Evolutionary conservation across 2,113 vertebrate species (phyloP).

Genomic region (Clarias macrocephalus): DNA sequence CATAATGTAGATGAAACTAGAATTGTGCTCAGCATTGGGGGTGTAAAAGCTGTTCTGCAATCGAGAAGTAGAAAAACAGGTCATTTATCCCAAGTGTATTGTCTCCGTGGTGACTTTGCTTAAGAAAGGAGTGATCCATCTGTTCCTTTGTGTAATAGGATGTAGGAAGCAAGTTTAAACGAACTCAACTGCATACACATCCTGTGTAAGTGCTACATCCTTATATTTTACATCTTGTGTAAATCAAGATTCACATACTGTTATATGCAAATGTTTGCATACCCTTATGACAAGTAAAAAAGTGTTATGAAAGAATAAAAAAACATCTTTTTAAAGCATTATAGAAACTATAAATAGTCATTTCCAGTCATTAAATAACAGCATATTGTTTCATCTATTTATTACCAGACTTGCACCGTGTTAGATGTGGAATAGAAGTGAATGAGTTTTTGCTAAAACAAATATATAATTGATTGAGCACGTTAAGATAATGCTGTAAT

Average conservation of each 20-base stretch:
- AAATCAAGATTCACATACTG: not conserved
- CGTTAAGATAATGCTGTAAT: not conserved
- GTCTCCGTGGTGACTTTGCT: constrained; percentile 38
- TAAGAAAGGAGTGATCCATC: constrained; percentile 18
- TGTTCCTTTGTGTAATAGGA: constrained; percentile 19
- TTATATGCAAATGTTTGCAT: not conserved
- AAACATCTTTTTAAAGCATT: not conserved
- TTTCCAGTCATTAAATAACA: not conserved
- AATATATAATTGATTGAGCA: not conserved
- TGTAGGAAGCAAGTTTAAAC: not conserved
- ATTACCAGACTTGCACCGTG: not conserved
- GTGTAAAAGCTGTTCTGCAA: not conserved
- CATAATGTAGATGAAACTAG: not conserved
- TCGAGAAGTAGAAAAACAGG: constrained; percentile 17
- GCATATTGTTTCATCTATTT: not conserved
- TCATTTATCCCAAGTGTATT: constrained; percentile 8
- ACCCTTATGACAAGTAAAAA: not conserved
- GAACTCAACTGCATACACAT: not conserved
- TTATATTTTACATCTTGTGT: not conserved
- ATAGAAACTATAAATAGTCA: not conserved
- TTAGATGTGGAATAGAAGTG: not conserved
- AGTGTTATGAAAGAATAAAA: not conserved
- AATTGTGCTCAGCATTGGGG: not conserved
- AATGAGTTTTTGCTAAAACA: not conserved
- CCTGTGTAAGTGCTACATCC: not conserved